Evolutionary conservation across 2,113 vertebrate species (phyloP), one percentile per base, ranked within the genome.

Genomic region (Microcebus ravelobensis): DNA sequence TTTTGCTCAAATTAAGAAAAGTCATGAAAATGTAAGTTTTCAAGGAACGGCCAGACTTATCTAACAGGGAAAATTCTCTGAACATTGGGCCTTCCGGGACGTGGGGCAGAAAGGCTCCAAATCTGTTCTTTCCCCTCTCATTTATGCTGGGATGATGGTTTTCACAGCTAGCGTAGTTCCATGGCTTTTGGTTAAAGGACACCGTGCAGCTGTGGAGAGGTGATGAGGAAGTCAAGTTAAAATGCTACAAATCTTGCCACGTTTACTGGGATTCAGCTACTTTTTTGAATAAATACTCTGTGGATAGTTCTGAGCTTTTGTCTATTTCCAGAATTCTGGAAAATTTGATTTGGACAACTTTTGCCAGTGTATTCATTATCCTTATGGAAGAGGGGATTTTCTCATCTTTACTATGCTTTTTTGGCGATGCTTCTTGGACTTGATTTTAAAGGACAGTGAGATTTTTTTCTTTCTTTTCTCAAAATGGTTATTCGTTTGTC

Each of bases 91-190:
- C 8, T 39, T 55, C 6, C 0, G 17, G 17, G 52, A 17, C 52
- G 1, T 34, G 4, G 25, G 17, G 5, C 2, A 34, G 52, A 17
- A 17, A 55, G 17, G 3, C 15, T 61, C 14, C 21, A 36, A 42
- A 20, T 13, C 3, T 3, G 6, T 36, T n/a, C 8, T 71, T 14
- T 15, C 5, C 8, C 1, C 3, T 89, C 21, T 29, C 20, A 8
- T 48, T 21, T 27, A 21, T 36, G 48, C 34, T 74, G 0, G 11
- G 4, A 34, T 23, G 21, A 12, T 23, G 55, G 11, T 42, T 50
- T 42, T 52, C 52, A 45, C 23, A 55, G 36, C 9, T 8, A 31
- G 10, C 8, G 15, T 9, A 48, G 6, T n/a, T 27, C 7, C 18
- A 45, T 15, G 34, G 3, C 23, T 36, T 3, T 29, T 59, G 18